A percentile compares a stretch with the other conserved stretches of the same genome.
Conservation (phyloP, 2,797 vertebrate species). For the Anniella stebbinsi region DNA sequence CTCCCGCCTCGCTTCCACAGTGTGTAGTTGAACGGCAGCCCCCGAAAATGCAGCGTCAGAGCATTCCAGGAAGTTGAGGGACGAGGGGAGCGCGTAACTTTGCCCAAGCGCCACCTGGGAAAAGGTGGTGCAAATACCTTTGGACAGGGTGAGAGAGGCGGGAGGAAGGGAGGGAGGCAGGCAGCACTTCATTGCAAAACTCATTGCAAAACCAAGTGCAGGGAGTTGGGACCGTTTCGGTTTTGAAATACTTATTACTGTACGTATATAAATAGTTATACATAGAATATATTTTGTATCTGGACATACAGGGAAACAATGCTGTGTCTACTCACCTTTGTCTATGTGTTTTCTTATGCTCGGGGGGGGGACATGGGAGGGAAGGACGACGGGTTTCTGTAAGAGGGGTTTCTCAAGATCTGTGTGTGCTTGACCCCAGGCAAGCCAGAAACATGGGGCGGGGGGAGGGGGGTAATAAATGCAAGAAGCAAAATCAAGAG, state of each 20-base stretch:
- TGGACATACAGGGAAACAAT: conserved; percentile 1
- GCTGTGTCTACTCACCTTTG: neutral
- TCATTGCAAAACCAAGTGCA: neutral
- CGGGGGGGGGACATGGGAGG: neutral
- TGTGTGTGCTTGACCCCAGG: neutral
- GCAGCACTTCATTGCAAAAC: neutral
- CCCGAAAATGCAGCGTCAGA: neutral
- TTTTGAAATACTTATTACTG: conserved; percentile 15
- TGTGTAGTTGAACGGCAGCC: neutral
- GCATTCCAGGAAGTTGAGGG: neutral
- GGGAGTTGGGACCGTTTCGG: neutral
- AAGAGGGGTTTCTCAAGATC: too few relatives aligned
- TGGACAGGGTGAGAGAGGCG: neutral
- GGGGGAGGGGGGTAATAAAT: neutral
- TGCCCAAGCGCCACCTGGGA: neutral
- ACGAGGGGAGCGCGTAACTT: neutral
- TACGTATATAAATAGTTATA: conserved; percentile 34
- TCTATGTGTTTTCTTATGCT: neutral
- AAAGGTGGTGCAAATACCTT: neutral
- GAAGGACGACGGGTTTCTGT: neutral
- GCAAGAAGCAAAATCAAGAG: neutral
- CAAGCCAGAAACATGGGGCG: too few relatives aligned
- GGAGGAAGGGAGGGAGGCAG: neutral
- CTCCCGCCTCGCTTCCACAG: neutral
- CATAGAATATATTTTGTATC: conserved; percentile 36